phyloP scores from a whole-genome alignment of 2,113 vertebrate genomes.

The Bucco capensis region DNA sequence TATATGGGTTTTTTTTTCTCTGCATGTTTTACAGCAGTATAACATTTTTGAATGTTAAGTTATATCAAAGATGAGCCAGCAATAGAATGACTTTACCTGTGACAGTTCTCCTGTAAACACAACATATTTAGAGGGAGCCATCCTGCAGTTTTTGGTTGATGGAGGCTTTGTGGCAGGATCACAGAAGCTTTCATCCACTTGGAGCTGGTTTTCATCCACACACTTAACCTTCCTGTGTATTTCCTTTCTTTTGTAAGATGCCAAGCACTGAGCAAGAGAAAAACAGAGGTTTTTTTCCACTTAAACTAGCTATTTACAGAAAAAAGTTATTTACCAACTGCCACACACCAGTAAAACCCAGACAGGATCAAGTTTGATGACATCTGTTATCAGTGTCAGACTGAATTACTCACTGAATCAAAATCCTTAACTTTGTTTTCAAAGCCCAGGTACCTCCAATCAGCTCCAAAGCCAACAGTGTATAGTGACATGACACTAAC shows the following conservation, averaged over 20 bases:
- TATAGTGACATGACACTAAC: neutral
- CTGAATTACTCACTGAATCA: neutral
- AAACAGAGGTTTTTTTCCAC: neutral
- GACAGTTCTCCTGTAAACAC: constrained; percentile 83
- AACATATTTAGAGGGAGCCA: constrained; percentile 72
- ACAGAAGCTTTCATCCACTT: constrained; percentile 80
- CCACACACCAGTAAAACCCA: neutral
- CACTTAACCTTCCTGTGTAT: constrained; percentile 77
- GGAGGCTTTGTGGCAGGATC: constrained; percentile 70
- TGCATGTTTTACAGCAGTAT: neutral
- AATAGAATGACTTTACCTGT: constrained; percentile 73
- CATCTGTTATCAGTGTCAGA: neutral
- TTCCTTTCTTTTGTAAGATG: constrained; percentile 74
- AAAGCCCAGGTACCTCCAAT: neutral
- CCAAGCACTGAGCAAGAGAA: constrained; percentile 76
- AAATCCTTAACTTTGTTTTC: neutral
- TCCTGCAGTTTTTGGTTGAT: constrained; percentile 71
- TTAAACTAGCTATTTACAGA: neutral
- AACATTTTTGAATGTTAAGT: neutral
- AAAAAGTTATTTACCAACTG: neutral
- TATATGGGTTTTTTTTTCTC: no score
- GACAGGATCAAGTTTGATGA: neutral
- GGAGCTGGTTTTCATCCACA: constrained; percentile 55
- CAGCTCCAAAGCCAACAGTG: neutral
- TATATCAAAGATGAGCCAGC: neutral